Evolutionary conservation across 35 echinoderm and acorn worm species (phyloP).

Genomic region (Heliocidaris tuberculata): DNA sequence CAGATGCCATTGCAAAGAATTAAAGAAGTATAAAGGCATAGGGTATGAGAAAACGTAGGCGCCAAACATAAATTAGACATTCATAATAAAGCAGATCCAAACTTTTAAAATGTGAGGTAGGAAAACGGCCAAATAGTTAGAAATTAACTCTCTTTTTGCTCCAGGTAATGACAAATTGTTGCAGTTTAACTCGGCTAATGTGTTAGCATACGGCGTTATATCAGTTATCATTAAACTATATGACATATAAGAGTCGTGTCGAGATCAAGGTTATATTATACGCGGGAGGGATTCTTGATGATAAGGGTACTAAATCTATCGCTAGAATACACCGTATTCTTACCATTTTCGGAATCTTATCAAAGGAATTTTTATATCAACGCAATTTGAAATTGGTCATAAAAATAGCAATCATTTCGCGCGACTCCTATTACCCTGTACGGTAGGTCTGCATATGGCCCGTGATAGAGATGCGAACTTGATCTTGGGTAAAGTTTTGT

Average conservation of each 20-base stretch:
- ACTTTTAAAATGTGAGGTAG: no score
- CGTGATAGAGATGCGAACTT: background rate
- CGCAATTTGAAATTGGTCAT: constrained; percentile 10
- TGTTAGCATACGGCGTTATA: no score
- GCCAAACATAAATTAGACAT: no score
- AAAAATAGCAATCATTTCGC: background rate
- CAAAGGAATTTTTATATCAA: constrained; percentile 5
- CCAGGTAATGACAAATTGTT: no score
- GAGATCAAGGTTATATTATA: background rate
- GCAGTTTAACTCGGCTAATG: no score
- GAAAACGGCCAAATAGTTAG: no score
- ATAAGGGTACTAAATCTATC: constrained; percentile 7
- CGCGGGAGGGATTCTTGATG: constrained; percentile 1
- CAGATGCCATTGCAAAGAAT: no score
- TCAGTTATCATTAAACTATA: no score
- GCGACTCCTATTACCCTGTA: background rate
- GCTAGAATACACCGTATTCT: background rate
- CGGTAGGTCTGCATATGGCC: background rate
- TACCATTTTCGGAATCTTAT: constrained; percentile 20
- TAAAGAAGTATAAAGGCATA: no score
- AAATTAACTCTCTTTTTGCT: no score
- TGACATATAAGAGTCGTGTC: background rate
- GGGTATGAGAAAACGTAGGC: no score
- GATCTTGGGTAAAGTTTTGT: background rate
- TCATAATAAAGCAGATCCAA: no score